Percentiles rank a stretch among this genome's conserved stretches.
These are phyloP conservation scores for Himalopsyche phryganea DNA, from an alignment of 1,140 invertebrate species.

Conservation along the genomic window DNA sequence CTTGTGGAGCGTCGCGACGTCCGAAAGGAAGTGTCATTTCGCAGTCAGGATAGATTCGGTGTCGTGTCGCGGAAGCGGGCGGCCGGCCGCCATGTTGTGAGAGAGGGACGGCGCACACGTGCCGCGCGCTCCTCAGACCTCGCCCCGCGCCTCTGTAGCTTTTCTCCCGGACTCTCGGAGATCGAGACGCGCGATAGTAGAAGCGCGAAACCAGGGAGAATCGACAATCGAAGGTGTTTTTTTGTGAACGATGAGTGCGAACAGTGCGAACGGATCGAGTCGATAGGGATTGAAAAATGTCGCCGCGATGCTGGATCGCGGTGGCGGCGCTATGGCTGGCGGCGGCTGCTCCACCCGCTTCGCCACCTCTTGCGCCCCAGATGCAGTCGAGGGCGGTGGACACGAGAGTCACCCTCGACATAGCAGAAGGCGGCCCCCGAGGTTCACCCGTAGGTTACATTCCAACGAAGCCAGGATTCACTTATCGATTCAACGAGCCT, in stretches of 20 bases:
- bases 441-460: slow-evolving; percentile 81
- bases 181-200: slow-evolving; percentile 7
- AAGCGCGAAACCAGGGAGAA: slow-evolving; percentile 10
- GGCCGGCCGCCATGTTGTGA: slow-evolving; percentile 33
- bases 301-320: slow-evolving; percentile 41
- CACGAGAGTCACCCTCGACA: slow-evolving; percentile 78
- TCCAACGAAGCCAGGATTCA: slow-evolving; percentile 81
- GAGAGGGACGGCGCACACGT: slow-evolving; percentile 22
- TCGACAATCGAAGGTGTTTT: slow-evolving; percentile 1
- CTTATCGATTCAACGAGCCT: slow-evolving; percentile 87
- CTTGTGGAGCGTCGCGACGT: no score
- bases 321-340: slow-evolving; percentile 44
- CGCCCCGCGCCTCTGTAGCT: background rate
- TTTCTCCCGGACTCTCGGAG: background rate
- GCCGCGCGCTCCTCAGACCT: slow-evolving; percentile 10
- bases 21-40: no score
- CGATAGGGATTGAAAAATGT: slow-evolving; percentile 38
- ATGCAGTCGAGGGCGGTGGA: slow-evolving; percentile 86
- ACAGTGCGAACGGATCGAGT: slow-evolving; percentile 35
- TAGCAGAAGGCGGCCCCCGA: slow-evolving; percentile 76
- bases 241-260: slow-evolving; percentile 13
- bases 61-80: slow-evolving; percentile 29
- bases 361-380: slow-evolving; percentile 41
- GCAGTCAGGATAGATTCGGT: no score
- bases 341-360: slow-evolving; percentile 39